Evolutionary conservation across 2,888 invertebrate species (phyloP).

Genomic region (Drosophila hamatofila): DNA sequence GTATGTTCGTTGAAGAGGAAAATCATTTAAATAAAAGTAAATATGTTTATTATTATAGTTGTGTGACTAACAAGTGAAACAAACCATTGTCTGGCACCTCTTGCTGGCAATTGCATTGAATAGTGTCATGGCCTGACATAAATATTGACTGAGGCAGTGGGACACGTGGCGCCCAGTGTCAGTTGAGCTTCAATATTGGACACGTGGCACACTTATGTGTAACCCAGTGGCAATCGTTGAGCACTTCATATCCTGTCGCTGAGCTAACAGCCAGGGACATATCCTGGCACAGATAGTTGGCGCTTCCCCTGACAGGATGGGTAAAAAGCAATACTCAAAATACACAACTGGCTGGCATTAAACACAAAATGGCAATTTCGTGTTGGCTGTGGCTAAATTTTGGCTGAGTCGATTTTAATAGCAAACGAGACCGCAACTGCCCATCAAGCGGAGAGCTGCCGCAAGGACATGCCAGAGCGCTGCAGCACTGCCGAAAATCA

Average conservation of each 20-base stretch:
- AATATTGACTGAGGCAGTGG: slow-evolving; percentile 27
- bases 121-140: slow-evolving; percentile 30
- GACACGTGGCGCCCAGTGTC: slow-evolving; percentile 1
- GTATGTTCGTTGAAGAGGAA: background rate
- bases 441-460: slow-evolving; percentile 54
- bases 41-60: background rate
- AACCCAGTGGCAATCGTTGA: slow-evolving; percentile 60
- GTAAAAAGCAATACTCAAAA: slow-evolving; percentile 40
- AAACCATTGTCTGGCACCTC: slow-evolving; percentile 10
- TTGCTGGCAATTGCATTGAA: slow-evolving; percentile 29
- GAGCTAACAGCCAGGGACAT: slow-evolving; percentile 59
- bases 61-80: slow-evolving; percentile 4
- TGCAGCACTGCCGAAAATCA: slow-evolving; percentile 69
- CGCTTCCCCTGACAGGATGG: slow-evolving; percentile 23
- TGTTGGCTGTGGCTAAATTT: slow-evolving; percentile 47
- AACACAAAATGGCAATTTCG: slow-evolving; percentile 77
- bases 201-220: slow-evolving; percentile 65
- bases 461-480: slow-evolving; percentile 59
- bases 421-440: slow-evolving; percentile 57
- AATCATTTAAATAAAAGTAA: background rate
- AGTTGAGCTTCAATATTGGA: slow-evolving; percentile 21
- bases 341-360: slow-evolving; percentile 66
- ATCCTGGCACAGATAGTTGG: slow-evolving; percentile 59
- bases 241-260: slow-evolving; percentile 72
- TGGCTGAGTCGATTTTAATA: slow-evolving; percentile 55